These are phyloP conservation scores for Autographa gamma DNA, from an alignment of 2,888 invertebrate species.

Conservation along the genomic window DNA sequence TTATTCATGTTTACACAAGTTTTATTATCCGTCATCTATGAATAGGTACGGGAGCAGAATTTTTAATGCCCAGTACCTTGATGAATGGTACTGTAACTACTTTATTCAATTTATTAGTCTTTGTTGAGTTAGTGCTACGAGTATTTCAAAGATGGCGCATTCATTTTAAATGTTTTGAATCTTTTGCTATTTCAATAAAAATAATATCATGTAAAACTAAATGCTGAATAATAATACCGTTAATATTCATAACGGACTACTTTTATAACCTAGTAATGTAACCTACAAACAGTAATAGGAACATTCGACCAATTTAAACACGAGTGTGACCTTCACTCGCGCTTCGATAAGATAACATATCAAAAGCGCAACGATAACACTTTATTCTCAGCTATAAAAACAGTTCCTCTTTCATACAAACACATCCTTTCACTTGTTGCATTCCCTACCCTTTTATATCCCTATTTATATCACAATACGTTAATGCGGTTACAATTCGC, in stretches of 20 bases:
- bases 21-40: conserved; percentile 50
- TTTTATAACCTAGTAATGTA: conserved; percentile 9
- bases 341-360: conserved; percentile 52
- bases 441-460: conserved; percentile 34
- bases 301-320: conserved; percentile 24
- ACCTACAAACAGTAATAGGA: conserved; percentile 11
- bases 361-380: conserved; percentile 42
- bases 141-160: neutral
- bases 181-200: too few relatives aligned
- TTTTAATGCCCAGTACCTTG: conserved; percentile 40
- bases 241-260: neutral
- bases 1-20: conserved; percentile 53
- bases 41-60: conserved; percentile 51
- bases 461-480: conserved; percentile 57
- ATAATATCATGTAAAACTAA: neutral
- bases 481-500: conserved; percentile 53
- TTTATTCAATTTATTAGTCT: conserved; percentile 38
- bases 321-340: conserved; percentile 46
- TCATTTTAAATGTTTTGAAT: too few relatives aligned
- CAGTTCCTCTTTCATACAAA: conserved; percentile 39
- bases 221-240: neutral
- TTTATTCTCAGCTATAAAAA: conserved; percentile 12
- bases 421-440: conserved; percentile 52
- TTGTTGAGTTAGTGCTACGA: conserved; percentile 2
- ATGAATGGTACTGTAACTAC: conserved; percentile 22